Base-by-base conservation (phyloP, 2,113 vertebrate genomes). In the Tragelaphus buxtoni region DNA sequence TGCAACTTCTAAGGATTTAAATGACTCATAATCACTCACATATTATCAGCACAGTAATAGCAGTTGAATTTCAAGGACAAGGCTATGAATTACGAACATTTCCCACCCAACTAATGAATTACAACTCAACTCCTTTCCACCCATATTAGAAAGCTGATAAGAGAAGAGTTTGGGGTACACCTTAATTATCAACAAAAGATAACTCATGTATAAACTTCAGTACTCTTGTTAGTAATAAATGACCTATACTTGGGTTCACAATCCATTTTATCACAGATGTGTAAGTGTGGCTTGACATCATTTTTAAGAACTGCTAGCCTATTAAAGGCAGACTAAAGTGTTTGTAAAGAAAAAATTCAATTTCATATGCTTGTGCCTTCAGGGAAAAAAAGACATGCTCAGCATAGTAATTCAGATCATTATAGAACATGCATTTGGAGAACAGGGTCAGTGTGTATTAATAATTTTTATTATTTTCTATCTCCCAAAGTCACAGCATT, bases 401-500 rank as follows among this genome's bases (percentile, higher is more conserved):
- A 82, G 61, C 32, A 69, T 35, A 79, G 32, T 90, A 94, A 93
- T 94, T 96, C 49, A 24, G 42, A 85, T 94, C 91, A 88, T 92
- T 88, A 85, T 12, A 92, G 81, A 96, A 56, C 60, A 60, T 88
- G n/a, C n/a, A 55, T 91, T 95, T 91, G 72, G 77, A 94, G 32
- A 88, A 26, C 39, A 39, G 35, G 85, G 91, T 96, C 86, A 91
- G 69, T 92, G n/a, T 72, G 35, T 93, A 82, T 72, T 95, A 91
- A 87, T 90, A 97, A 77, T 90, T 94, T 93, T 93, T 88, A 95
- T 93, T 93, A 83, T 90, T 97, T 96, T 92, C 74, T 93, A 51
- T 85, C 76, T 96, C 39, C 56, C 89, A 69, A 85, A 89, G 85
- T 97, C 74, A 94, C 49, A 87, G n/a, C 11, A 63, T 82, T 97